Evolutionary conservation across 1,140 invertebrate genomes (phyloP).

Genomic region (Leptestheria dahalacensis): DNA sequence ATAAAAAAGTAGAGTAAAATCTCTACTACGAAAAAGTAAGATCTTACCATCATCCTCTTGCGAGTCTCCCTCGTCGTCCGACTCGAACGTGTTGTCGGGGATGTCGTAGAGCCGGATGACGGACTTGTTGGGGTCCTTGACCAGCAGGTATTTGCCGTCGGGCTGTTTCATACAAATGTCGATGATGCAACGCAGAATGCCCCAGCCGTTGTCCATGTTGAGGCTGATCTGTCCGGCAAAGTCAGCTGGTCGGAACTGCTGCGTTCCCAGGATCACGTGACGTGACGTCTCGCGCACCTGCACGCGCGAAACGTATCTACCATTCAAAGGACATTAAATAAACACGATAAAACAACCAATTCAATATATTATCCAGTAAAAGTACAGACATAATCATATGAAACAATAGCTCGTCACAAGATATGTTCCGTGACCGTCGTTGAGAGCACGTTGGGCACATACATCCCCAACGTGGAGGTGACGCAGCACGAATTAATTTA

Average conservation of each 20-base stretch:
- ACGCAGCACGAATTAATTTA: neutral
- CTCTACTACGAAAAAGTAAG: constrained; percentile 3
- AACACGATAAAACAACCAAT: too few relatives aligned
- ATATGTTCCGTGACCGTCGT: too few relatives aligned
- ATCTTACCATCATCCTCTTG: constrained; percentile 41
- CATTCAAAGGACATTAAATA: too few relatives aligned
- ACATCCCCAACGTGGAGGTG: neutral
- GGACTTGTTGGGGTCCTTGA: constrained; percentile 99
- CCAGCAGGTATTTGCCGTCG: constrained; percentile 90
- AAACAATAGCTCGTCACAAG: too few relatives aligned
- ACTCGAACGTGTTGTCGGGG: constrained; percentile 95
- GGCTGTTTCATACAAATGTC: constrained; percentile 96
- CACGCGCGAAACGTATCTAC: constrained; percentile 85
- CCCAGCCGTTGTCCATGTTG: constrained; percentile 99
- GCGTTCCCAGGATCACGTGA: constrained; percentile 93
- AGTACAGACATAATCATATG: too few relatives aligned
- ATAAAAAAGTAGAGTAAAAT: constrained; percentile 9
- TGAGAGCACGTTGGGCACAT: neutral
- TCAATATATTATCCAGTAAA: too few relatives aligned
- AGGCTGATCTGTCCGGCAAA: constrained; percentile 98
- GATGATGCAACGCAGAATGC: constrained; percentile 92
- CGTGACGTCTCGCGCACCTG: constrained; percentile 86
- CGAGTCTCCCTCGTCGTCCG: constrained; percentile 80
- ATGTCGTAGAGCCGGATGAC: constrained; percentile 93
- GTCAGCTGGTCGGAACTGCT: constrained; percentile 96